phyloP scores from a whole-genome alignment of 2,797 vertebrate genomes.

The Craterocephalus amniculus region DNA sequence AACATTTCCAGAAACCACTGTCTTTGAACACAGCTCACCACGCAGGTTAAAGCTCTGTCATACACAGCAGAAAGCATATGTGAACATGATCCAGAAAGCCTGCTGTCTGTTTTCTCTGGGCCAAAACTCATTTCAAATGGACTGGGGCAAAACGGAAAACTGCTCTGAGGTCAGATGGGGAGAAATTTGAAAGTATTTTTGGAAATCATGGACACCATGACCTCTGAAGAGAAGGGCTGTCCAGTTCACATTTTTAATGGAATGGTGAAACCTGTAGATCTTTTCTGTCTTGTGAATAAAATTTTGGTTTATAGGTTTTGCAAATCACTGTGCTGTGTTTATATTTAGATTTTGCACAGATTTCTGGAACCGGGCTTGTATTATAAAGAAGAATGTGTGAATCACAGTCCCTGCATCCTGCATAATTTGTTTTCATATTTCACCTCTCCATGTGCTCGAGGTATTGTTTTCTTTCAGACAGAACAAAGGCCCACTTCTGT shows the following conservation, averaged over 20 bases:
- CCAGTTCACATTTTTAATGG: background rate
- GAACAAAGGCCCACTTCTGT: background rate
- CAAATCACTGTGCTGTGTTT: background rate
- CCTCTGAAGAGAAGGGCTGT: background rate
- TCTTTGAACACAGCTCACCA: background rate
- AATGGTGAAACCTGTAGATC: background rate
- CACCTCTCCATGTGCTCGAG: too few species aligned
- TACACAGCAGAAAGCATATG: background rate
- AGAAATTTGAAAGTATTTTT: background rate
- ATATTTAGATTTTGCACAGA: background rate
- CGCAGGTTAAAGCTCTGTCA: background rate
- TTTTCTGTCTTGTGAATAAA: too few species aligned
- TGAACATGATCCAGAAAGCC: background rate
- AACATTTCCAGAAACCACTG: background rate
- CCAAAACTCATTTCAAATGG: background rate
- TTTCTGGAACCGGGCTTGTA: too few species aligned
- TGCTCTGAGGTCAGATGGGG: background rate
- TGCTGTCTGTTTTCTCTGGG: background rate
- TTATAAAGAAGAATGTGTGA: too few species aligned
- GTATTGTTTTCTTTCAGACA: background rate
- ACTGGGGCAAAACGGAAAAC: background rate
- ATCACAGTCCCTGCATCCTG: too few species aligned
- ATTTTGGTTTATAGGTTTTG: background rate
- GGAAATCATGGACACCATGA: background rate
- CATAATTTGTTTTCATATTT: too few species aligned